Percentiles rank a stretch among this genome's conserved stretches.
phyloP scores from a whole-genome alignment of 2,888 invertebrate species.

The Pachydiplax longipennis region DNA sequence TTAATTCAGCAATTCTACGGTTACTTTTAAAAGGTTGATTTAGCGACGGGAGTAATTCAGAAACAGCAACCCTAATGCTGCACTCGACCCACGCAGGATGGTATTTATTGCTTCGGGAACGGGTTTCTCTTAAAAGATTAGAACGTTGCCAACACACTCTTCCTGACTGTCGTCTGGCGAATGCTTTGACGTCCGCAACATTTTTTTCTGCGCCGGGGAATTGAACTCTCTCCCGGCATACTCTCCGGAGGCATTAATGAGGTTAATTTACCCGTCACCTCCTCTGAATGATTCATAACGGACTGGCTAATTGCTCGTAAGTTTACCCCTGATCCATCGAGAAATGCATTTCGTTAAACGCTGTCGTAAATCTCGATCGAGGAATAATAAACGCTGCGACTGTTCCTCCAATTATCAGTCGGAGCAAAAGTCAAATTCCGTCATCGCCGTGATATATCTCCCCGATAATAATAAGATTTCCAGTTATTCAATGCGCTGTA shows the following conservation, averaged over 20 bases:
- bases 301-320: neutral
- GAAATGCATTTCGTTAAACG: neutral
- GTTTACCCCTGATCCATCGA: neutral
- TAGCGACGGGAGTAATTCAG: too few relatives aligned
- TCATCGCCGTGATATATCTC: neutral
- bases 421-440: neutral
- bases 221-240: neutral
- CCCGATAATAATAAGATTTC: neutral
- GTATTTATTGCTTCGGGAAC: neutral
- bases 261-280: neutral
- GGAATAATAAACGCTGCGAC: neutral
- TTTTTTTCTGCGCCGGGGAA: neutral
- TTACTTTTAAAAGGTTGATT: too few relatives aligned
- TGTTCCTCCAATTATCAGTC: neutral
- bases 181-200: neutral
- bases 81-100: neutral
- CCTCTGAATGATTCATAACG: neutral
- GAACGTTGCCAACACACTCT: neutral
- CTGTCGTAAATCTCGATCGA: neutral
- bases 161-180: neutral
- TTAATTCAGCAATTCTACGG: too few relatives aligned
- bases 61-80: too few relatives aligned
- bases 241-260: neutral
- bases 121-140: neutral
- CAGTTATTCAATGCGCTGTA: neutral